Evolutionary conservation across 2,888 invertebrate species (phyloP).

Genomic region (Pollenia angustigena): DNA sequence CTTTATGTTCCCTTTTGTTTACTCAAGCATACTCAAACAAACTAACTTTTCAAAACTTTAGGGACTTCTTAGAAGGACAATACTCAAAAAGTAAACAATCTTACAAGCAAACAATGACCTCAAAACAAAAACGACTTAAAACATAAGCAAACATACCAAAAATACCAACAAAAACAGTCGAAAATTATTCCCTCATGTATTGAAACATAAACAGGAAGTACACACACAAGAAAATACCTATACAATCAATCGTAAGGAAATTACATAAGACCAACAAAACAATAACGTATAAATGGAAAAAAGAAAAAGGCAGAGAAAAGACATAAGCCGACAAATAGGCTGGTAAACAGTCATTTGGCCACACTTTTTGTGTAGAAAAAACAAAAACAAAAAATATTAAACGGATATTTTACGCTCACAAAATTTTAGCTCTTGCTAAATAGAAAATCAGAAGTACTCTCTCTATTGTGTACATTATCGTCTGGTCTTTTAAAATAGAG

Average conservation of each 20-base stretch:
- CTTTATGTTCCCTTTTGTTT: constrained; percentile 5
- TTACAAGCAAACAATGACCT: constrained; percentile 11
- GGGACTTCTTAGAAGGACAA: constrained; percentile 28
- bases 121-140: background rate
- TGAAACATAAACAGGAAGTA: constrained; percentile 34
- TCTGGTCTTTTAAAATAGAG: background rate
- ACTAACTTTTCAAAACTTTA: background rate
- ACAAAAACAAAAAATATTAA: constrained; percentile 23
- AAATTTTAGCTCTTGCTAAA: background rate
- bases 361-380: background rate
- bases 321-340: constrained; percentile 5
- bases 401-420: background rate
- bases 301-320: background rate
- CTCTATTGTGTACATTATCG: background rate
- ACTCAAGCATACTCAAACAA: background rate
- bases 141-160: constrained; percentile 4
- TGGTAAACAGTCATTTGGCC: constrained; percentile 5
- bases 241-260: constrained; percentile 2
- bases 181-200: constrained; percentile 48
- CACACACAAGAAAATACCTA: constrained; percentile 27
- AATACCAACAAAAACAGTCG: constrained; percentile 35
- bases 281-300: background rate
- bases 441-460: background rate
- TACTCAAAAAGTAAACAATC: constrained; percentile 1
- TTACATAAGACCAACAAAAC: constrained; percentile 29